Base-by-base conservation (phyloP, 92 coral and sea anemone species). In the Scolanthus callimorphus region DNA sequence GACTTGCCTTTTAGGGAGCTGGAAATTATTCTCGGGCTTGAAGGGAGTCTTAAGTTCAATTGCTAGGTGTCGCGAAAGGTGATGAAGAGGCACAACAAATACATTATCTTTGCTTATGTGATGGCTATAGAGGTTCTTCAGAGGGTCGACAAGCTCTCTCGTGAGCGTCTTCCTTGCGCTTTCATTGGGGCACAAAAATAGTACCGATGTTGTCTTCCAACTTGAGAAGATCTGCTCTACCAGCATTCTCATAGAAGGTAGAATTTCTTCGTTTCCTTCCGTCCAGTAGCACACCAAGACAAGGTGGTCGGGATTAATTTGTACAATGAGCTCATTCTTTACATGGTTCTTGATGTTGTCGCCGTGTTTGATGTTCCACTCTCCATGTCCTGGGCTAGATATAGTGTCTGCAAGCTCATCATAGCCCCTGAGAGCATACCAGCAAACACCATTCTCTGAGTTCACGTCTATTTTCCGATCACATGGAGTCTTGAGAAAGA, bases 11-110 rank as follows among this genome's bases (percentile, higher is more conserved):
- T 63, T 78, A 6, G 43, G 43, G 6, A 15, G 6, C 43, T 34
- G 43, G 15, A 34, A 34, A 34, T 31, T 49, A 63, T 20, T 77
- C 73, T 78, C 78, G 3, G 78, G 57, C 17, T 51, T 52, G 50
- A 44, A 71, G 3, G 85, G 85, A 12, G 60, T 49, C 17, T 77
- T 71, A 31, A 78, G 57, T 37, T 25, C 49, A 60, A 11, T 25
- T 0, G 79, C 70, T 15, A 78, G 51, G 26, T 29, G n/a, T 12
- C 71, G 29, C 2, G 85, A 39, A 21, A 78, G 73, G 4, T 56
- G 79, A 37, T 71, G 61, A 53, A 77, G 79, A 19, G 61, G 63
- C 19, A 68, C 79, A 21, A 78, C 85, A 37, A 70, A 71, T 4
- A 63, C 79, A 21, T 49, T 53, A 39, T 78, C 85, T 46, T 30